Base-by-base conservation (phyloP, 2,113 vertebrate species). In the Pachycephala philippinensis region DNA sequence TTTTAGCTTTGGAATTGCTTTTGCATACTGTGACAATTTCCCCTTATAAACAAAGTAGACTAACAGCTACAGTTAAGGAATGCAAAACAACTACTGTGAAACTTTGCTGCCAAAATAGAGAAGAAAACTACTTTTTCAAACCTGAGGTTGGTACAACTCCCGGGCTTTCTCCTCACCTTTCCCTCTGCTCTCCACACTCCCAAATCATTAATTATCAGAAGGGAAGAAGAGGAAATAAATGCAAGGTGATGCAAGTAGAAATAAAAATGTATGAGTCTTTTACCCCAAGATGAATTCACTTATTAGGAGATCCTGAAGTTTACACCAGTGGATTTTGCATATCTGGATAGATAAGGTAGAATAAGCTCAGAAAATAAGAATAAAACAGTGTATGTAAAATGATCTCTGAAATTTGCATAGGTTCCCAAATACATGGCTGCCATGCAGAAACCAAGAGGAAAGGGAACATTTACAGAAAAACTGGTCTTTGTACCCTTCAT, bases 1-100 rank as follows among this genome's bases (percentile, higher is more conserved):
- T 95, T 95, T 93, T 75, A 78, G 59, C 72, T 96, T 87, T 89
- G 60, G 80, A 91, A 95, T 93, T 50, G 50, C 63, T 96, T 97
- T 86, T 92, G 52, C 93, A 90, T 84, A 54, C 56, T 49, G 59
- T 71, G 83, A 95, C 39, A 59, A 23, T 81, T 87, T 85, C 37
- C 33, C 28, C 49, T 69, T 85, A 64, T 24, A 87, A 91, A 72
- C 31, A 13, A 65, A 92, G 44, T 31, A 16, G 4, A 4, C 49
- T 68, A 83, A 64, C 71, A 92, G 50, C 52, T 74, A 27, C 30
- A 66, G 80, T 50, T 78, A 44, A 2, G n/a, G 72, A 91, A 95
- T 75, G 44, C 39, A 70, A 86, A 78, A 63, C 45, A 86, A 63
- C 33, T 7, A 27, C 47, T 47, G 39, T 1, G n/a, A 84, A 84